Percentiles rank a stretch among this genome's conserved stretches.
Conservation (phyloP, 2,888 invertebrate genomes). For the Holacanthella duospinosa region DNA sequence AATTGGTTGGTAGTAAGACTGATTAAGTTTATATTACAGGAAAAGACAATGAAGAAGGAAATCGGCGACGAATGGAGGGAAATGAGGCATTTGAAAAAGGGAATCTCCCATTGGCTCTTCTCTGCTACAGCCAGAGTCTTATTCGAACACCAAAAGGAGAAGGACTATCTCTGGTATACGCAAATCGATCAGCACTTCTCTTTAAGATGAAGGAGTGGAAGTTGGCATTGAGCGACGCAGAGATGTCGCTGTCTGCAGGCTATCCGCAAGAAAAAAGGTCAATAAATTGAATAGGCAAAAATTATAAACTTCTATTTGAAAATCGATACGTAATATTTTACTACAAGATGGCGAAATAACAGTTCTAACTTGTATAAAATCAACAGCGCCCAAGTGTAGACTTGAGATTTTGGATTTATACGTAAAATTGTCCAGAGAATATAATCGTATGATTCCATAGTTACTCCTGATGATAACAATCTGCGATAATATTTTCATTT, state of each 20-base stretch:
- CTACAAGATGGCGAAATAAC: too few relatives aligned
- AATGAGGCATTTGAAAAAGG: constrained; percentile 49
- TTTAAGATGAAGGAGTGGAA: constrained; percentile 49
- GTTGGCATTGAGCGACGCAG: constrained; percentile 57
- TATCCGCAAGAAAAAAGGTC: constrained; percentile 49
- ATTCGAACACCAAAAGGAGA: constrained; percentile 60
- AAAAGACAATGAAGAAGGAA: constrained; percentile 47
- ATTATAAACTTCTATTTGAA: too few relatives aligned
- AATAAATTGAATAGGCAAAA: neutral
- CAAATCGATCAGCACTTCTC: constrained; percentile 56
- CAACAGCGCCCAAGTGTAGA: too few relatives aligned
- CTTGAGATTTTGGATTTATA: too few relatives aligned
- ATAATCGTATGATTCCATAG: too few relatives aligned
- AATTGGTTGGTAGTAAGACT: too few relatives aligned
- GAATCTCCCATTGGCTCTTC: constrained; percentile 51
- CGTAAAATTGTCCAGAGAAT: too few relatives aligned
- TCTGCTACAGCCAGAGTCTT: constrained; percentile 60
- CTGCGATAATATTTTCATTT: too few relatives aligned
- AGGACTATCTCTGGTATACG: constrained; percentile 54
- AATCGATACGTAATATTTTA: too few relatives aligned
- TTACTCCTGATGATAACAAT: too few relatives aligned
- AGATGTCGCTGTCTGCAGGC: constrained; percentile 52
- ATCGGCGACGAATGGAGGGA: constrained; percentile 53
- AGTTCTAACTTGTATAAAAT: too few relatives aligned
- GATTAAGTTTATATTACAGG: too few relatives aligned